A percentile compares a stretch with the other conserved stretches of the same genome.
phyloP scores from a whole-genome alignment of 2,888 invertebrate species.

The Polyommatus icarus region DNA sequence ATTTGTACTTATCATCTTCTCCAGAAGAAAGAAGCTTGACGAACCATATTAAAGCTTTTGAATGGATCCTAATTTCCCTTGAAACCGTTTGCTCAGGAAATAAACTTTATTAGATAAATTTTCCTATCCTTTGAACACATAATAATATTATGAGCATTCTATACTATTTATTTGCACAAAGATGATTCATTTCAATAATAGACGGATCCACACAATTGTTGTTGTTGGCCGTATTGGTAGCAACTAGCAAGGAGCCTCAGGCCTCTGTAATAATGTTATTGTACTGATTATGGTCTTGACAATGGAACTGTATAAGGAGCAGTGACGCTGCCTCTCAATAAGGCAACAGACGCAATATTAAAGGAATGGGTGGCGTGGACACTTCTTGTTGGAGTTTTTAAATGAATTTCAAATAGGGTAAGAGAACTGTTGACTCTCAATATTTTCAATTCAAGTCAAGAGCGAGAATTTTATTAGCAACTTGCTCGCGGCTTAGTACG shows the following conservation, averaged over 20 bases:
- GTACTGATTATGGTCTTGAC: conserved; percentile 26
- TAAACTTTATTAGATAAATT: not conserved
- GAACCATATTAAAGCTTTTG: not conserved
- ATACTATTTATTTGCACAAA: not conserved
- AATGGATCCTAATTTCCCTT: too few species aligned
- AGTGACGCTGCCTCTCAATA: conserved; percentile 2
- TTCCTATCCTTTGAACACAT: not conserved
- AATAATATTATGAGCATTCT: too few species aligned
- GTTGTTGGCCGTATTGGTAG: conserved; percentile 3
- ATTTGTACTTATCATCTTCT: not conserved
- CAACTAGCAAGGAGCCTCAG: not conserved
- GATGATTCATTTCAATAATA: not conserved
- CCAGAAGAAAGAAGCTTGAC: not conserved
- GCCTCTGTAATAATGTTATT: conserved; percentile 11
- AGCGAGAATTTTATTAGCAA: too few species aligned
- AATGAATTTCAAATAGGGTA: conserved; percentile 1
- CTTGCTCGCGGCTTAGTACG: too few species aligned
- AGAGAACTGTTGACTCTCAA: not conserved
- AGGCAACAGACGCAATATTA: not conserved
- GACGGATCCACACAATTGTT: conserved; percentile 5
- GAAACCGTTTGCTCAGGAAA: not conserved
- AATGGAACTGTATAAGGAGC: conserved; percentile 28
- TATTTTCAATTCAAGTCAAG: too few species aligned
- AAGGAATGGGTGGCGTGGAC: not conserved
- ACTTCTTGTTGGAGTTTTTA: not conserved